Conservation (phyloP, 1,140 invertebrate species). For the Heliconius himera region DNA sequence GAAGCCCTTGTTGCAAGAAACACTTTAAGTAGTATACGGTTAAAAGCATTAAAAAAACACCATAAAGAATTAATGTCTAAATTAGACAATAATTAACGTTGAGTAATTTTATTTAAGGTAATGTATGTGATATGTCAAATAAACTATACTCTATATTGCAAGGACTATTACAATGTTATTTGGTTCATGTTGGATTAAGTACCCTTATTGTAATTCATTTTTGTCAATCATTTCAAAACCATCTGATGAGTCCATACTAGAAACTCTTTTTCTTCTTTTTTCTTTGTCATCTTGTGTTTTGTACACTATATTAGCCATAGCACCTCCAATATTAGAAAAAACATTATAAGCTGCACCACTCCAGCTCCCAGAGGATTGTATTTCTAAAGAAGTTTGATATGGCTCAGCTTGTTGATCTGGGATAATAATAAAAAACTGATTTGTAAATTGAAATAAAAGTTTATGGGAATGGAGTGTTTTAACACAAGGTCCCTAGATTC, state of each 20-base stretch:
- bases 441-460: neutral
- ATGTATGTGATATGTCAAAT: constrained; percentile 46
- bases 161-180: neutral
- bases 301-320: constrained; percentile 68
- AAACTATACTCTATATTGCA: constrained; percentile 6
- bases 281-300: constrained; percentile 46
- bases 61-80: constrained; percentile 76
- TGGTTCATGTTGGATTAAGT: constrained; percentile 14
- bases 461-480: no score
- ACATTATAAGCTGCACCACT: constrained; percentile 65
- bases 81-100: constrained; percentile 69
- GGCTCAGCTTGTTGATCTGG: constrained; percentile 49
- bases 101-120: constrained; percentile 41
- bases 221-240: constrained; percentile 78
- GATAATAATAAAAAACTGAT: neutral
- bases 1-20: constrained; percentile 81
- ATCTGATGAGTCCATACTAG: constrained; percentile 72
- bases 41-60: constrained; percentile 74
- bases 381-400: constrained; percentile 61
- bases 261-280: constrained; percentile 57
- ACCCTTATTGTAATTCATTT: constrained; percentile 52
- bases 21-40: constrained; percentile 63
- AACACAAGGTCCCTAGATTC: no score
- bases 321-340: constrained; percentile 63
- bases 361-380: constrained; percentile 62